A percentile compares a stretch with the other conserved stretches of the same genome.
These are phyloP conservation scores for Gallinago paraguaiae DNA, from an alignment of 2,113 vertebrate species.

Conservation along the genomic window DNA sequence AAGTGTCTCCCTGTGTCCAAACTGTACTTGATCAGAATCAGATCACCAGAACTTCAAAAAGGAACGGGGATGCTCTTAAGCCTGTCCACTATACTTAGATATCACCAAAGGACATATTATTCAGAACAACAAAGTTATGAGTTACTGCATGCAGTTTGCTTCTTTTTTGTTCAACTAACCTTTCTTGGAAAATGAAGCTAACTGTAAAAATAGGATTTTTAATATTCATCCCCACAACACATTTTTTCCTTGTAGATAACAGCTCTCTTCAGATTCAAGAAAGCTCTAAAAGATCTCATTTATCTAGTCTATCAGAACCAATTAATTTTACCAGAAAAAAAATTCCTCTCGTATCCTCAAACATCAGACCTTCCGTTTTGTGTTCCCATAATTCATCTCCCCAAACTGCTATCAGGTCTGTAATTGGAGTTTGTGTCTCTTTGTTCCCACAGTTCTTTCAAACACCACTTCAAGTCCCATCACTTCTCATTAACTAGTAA, in stretches of 20 bases:
- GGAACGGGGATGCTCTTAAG: not conserved
- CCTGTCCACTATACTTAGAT: not conserved
- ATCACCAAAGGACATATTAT: not conserved
- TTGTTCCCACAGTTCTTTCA: slow-evolving; percentile 23
- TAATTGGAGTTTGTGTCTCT: not conserved
- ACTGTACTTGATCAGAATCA: not conserved
- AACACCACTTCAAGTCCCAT: slow-evolving; percentile 27
- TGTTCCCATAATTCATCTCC: not conserved
- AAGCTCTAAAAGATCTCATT: slow-evolving; percentile 27
- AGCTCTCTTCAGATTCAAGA: not conserved
- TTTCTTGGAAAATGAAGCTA: not conserved
- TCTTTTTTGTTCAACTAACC: not conserved
- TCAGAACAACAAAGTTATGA: not conserved
- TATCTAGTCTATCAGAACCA: slow-evolving; percentile 38
- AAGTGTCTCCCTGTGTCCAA: not conserved
- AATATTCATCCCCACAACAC: not conserved
- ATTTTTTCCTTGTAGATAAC: slow-evolving; percentile 6
- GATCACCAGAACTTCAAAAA: not conserved
- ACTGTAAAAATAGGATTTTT: not conserved
- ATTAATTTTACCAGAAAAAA: slow-evolving; percentile 41
- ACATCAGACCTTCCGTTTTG: not conserved
- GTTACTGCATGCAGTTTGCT: not conserved
- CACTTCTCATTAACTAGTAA: slow-evolving; percentile 31
- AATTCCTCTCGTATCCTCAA: slow-evolving; percentile 18
- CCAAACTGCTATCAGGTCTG: not conserved